Base-by-base conservation (phyloP, 2,113 vertebrate species). In the Micromys minutus region DNA sequence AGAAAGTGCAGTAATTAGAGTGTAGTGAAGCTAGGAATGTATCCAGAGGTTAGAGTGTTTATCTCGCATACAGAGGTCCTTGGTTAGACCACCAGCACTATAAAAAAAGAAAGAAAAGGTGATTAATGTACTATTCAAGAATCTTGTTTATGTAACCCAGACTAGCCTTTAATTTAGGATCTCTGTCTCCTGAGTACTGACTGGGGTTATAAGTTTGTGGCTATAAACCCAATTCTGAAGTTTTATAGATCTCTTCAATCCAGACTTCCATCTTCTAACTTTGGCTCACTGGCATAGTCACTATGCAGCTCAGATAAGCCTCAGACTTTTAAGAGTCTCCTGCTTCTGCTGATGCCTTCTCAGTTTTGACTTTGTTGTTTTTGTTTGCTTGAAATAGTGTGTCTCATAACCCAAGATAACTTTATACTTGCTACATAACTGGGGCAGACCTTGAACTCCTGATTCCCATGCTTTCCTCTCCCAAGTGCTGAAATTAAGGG, bases 1-100 rank as follows among this genome's bases (percentile, higher is more conserved):
- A 94, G 89, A 94, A 36, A 87, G 77, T 87, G n/a, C 88, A 75
- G 31, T 79, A 87, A n/a, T 93, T 90, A 94, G 89, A 94, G 80
- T 55, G 52, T 55, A 47, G 42, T 13, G 29, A 45, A 34, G 31
- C 36, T 74, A 47, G 47, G 42, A 65, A 19, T 65, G 17, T 9
- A 21, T 31, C 24, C 67, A 55, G 8, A 39, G 67, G 34, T n/a
- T 71, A 45, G 47, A 69, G 45, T 9, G 15, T 13, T 72, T 71
- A 36, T n/a, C 36, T 52, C 55, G 45, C 9, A 47, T 47, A 21
- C 9, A 45, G 39, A 42, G 31, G 42, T 47, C 63, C 63, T 50
- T 29, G 84, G 29, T 50, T 50, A 16, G 61, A 69, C 34, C 10
- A 59, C 61, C 19, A 47, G 55, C 39, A 39, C 63, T 86, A 22